A percentile compares a stretch with the other conserved stretches of the same genome.
These are phyloP conservation scores for Poeciliopsis gracilis DNA, from an alignment of 2,797 vertebrate species.

Conservation along the genomic window DNA sequence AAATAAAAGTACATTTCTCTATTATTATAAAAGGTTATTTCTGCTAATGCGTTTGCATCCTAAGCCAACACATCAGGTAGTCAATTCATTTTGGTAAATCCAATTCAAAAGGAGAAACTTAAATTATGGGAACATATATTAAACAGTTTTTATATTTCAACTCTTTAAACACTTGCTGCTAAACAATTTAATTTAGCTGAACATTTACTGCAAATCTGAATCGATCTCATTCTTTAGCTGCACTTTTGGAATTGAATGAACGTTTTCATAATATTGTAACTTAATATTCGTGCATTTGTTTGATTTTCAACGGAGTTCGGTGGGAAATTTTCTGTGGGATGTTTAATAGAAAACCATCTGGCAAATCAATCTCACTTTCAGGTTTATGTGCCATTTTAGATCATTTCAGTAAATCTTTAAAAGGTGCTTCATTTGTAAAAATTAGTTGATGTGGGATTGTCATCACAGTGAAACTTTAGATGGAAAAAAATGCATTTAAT, in stretches of 20 bases:
- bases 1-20: neutral
- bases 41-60: neutral
- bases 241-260: neutral
- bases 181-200: neutral
- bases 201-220: neutral
- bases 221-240: neutral
- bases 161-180: neutral
- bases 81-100: neutral
- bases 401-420: neutral
- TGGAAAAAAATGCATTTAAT: neutral
- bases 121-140: neutral
- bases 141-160: neutral
- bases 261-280: neutral
- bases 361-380: neutral
- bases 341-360: neutral
- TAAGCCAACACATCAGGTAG: neutral
- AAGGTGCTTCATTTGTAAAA: neutral
- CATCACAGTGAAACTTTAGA: neutral
- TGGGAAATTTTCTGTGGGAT: neutral
- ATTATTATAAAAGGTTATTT: neutral
- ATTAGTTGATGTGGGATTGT: neutral
- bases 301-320: neutral
- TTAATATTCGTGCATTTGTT: neutral
- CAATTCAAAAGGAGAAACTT: neutral
- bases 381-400: neutral